phyloP scores from a whole-genome alignment of 2,888 invertebrate genomes.

The Zaprionus lineosus region DNA sequence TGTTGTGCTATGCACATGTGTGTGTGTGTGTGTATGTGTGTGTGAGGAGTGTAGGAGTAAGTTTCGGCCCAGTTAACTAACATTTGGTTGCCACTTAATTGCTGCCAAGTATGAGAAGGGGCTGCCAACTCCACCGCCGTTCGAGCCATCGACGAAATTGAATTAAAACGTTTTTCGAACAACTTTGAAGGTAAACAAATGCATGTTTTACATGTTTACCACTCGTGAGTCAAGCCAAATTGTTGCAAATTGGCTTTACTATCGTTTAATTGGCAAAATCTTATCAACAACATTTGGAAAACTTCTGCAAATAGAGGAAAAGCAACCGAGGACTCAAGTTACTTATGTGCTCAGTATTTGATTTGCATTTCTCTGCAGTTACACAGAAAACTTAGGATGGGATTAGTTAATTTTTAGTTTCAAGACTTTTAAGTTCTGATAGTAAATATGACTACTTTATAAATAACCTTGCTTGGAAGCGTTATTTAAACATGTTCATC shows the following conservation, averaged over 20 bases:
- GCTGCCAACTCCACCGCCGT: neutral
- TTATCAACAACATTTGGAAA: too few species aligned
- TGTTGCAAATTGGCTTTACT: slow-evolving; percentile 24
- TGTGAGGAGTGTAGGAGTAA: neutral
- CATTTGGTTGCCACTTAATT: slow-evolving; percentile 52
- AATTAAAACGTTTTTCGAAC: slow-evolving; percentile 37
- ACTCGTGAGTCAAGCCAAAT: slow-evolving; percentile 3
- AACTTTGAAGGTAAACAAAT: slow-evolving; percentile 9
- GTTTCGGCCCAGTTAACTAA: slow-evolving; percentile 29
- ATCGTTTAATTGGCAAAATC: slow-evolving; percentile 19
- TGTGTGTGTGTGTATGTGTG: neutral
- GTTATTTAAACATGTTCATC: too few species aligned
- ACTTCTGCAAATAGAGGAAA: too few species aligned
- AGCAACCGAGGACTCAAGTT: too few species aligned
- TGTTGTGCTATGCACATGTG: slow-evolving; percentile 48
- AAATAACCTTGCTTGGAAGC: too few species aligned
- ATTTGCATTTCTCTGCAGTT: too few species aligned
- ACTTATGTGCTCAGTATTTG: too few species aligned
- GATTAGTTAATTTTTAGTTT: too few species aligned
- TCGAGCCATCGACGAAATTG: slow-evolving; percentile 24
- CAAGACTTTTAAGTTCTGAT: too few species aligned
- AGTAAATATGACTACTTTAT: too few species aligned
- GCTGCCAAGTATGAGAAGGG: slow-evolving; percentile 8
- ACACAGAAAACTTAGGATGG: too few species aligned
- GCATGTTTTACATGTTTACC: slow-evolving; percentile 1